Evolutionary conservation across 2,113 vertebrate species (phyloP), one percentile per base, ranked within the genome.

Genomic region (Aythya baeri): DNA sequence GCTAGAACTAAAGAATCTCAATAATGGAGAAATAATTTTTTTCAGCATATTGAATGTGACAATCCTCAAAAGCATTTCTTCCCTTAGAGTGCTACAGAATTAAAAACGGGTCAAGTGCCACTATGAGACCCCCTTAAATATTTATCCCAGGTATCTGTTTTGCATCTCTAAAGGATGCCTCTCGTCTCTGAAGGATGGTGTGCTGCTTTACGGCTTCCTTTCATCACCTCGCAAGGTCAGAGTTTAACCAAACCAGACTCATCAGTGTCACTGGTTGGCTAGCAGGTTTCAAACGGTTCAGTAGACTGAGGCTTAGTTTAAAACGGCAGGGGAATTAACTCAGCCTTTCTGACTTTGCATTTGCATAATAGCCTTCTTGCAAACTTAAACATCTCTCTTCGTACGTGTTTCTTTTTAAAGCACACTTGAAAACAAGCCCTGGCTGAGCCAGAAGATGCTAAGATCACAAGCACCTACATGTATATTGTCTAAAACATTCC

Each of bases 1-100:
- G 62, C 13, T 82, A 36, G 44, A 89, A 91, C 52, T 79, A 67
- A 88, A 75, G 65, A 63, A 72, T 61, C 49, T 92, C 43, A 75
- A 63, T 84, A 91, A 93, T 84, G 93, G 82, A 83, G 61, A 87
- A 86, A 54, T 65, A 70, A 44, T 77, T 59, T 72, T 57, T 83
- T 78, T 13, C 52, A 68, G 74, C 34, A 43, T 49, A 18, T 58
- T 73, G 44, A 23, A 44, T 55, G 50, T 88, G 72, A 67, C 61
- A 43, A n/a, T 72, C 38, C 58, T 86, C 74, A 46, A 41, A 52
- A 75, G 57, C 65, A 13, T 79, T 72, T 93, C 57, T 61, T 65
- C 57, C 12, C 41, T 75, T 66, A 36, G 34, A 86, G 32, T 27
- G 43, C 29, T 67, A 2, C 0, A 78, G 91, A 63, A 62, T 55